phyloP scores from a whole-genome alignment of 2,888 invertebrate species.

The Bruchidius siliquastri region DNA sequence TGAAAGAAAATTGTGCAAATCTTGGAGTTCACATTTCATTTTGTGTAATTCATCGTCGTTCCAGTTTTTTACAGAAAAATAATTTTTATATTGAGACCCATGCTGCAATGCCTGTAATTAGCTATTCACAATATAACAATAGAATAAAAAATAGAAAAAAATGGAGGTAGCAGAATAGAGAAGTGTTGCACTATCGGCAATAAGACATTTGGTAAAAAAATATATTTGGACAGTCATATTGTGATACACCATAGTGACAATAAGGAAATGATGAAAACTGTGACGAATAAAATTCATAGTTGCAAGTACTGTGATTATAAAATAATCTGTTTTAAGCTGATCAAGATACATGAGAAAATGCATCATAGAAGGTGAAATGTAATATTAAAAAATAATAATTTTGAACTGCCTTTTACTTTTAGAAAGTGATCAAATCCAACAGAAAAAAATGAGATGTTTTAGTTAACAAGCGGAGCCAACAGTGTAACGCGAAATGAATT shows the following conservation, averaged over 20 bases:
- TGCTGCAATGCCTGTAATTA: neutral
- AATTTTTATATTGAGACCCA: neutral
- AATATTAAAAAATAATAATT: neutral
- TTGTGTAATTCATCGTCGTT: no score
- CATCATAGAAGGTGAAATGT: neutral
- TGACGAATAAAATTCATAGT: neutral
- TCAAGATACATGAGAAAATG: neutral
- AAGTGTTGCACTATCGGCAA: neutral
- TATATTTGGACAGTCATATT: neutral
- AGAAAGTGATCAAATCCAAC: no score
- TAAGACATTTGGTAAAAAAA: neutral
- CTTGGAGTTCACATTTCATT: no score
- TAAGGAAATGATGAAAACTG: neutral
- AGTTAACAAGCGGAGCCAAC: no score
- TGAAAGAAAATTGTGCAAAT: no score
- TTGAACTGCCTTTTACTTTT: neutral
- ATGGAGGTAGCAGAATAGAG: neutral
- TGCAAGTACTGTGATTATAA: neutral
- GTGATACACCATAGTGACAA: neutral
- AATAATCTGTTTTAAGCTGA: neutral
- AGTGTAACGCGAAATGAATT: no score
- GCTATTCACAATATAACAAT: neutral
- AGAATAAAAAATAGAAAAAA: neutral
- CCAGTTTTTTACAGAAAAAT: no score
- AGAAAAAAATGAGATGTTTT: no score